These are phyloP conservation scores for Stenolophus ochropezus DNA, from an alignment of 2,888 invertebrate species.

Conservation along the genomic window DNA sequence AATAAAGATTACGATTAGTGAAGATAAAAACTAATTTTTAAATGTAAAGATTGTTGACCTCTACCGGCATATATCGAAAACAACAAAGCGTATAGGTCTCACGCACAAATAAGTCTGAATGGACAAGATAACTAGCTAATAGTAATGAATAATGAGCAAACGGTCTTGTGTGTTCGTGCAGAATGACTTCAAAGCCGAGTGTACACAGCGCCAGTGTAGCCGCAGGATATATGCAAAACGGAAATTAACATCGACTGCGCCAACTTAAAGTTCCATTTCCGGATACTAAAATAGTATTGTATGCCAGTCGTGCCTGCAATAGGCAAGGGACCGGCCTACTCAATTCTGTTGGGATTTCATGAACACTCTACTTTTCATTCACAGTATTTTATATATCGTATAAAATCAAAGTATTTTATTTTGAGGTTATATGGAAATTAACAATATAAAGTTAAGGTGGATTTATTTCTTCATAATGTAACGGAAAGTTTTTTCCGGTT, in stretches of 20 bases:
- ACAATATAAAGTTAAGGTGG: no score
- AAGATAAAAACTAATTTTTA: no score
- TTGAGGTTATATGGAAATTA: no score
- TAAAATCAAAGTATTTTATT: not conserved
- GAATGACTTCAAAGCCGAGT: slow-evolving; percentile 21
- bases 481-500: no score
- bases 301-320: not conserved
- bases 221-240: slow-evolving; percentile 62
- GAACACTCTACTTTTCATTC: not conserved
- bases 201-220: slow-evolving; percentile 20
- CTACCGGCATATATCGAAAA: not conserved
- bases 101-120: slow-evolving; percentile 26
- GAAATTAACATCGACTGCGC: slow-evolving; percentile 67
- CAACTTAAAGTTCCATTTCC: slow-evolving; percentile 68
- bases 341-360: not conserved
- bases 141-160: slow-evolving; percentile 34
- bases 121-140: slow-evolving; percentile 27
- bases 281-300: slow-evolving; percentile 64
- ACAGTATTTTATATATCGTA: not conserved
- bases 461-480: no score
- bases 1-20: no score
- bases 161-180: slow-evolving; percentile 25
- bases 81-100: slow-evolving; percentile 5
- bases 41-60: no score
- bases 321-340: not conserved